Conservation (phyloP, 1,140 invertebrate genomes). For the Hyphantria cunea region DNA sequence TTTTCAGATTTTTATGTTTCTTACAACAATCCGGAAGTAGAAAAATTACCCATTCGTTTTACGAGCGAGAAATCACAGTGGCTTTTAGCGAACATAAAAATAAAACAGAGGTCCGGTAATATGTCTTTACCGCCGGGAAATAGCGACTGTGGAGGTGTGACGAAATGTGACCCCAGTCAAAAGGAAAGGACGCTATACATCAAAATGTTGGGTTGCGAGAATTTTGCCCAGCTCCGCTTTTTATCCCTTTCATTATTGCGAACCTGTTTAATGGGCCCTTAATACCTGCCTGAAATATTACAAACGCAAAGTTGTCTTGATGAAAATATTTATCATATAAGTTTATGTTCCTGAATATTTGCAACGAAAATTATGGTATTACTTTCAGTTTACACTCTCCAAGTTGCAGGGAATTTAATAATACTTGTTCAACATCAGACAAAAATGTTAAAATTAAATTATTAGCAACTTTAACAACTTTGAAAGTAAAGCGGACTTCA, state of each 20-base stretch:
- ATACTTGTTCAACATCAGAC: slow-evolving; percentile 18
- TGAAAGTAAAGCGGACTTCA: too few species aligned
- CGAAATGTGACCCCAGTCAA: slow-evolving; percentile 42
- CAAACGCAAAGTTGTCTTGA: slow-evolving; percentile 30
- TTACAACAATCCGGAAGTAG: too few species aligned
- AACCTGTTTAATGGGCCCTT: slow-evolving; percentile 34
- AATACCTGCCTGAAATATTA: slow-evolving; percentile 35
- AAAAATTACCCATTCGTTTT: slow-evolving; percentile 1
- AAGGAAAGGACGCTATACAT: slow-evolving; percentile 26
- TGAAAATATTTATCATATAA: slow-evolving; percentile 47
- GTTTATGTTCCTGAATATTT: slow-evolving; percentile 48
- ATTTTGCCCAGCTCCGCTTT: slow-evolving; percentile 32
- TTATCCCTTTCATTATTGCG: slow-evolving; percentile 36
- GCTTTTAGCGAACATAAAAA: slow-evolving; percentile 11
- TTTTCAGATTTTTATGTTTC: too few species aligned
- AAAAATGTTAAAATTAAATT: slow-evolving; percentile 20
- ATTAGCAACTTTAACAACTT: neutral
- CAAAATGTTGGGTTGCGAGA: slow-evolving; percentile 28
- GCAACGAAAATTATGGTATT: slow-evolving; percentile 30
- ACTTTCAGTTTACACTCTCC: slow-evolving; percentile 5
- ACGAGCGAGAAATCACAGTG: slow-evolving; percentile 17
- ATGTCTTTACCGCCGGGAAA: slow-evolving; percentile 39
- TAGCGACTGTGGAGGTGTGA: slow-evolving; percentile 27
- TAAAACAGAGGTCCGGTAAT: slow-evolving; percentile 23
- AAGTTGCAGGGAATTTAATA: slow-evolving; percentile 21